Evolutionary conservation across 35 echinoderm and acorn worm species (phyloP), one percentile per base, ranked within the genome.

Genomic region (Apostichopus japonicus): DNA sequence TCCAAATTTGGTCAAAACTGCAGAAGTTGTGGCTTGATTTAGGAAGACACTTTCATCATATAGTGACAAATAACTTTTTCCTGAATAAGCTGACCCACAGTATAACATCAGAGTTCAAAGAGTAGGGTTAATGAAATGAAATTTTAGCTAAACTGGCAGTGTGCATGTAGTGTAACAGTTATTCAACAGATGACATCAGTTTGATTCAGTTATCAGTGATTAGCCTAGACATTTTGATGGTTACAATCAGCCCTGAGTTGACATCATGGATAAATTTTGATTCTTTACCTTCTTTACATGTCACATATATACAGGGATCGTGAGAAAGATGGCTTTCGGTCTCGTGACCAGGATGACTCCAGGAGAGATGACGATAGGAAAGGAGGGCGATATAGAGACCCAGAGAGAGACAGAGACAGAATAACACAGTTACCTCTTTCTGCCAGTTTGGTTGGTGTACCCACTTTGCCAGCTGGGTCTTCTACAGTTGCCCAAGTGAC

Each of bases 331-430:
- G 62, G 86, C 25, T 67, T 24, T n/a, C 78, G 76, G 73, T 79
- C 86, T 19, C 86, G 86, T 53, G 86, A 89, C 4, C 53, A 15
- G 9, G 86, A 89, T 89, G 86, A 89, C 63, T 27, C 86, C 6
- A 62, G 53, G 56, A 80, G 84, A 72, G 96, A 97, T 44, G 84
- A 92, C 79, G 92, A 95, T 75, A 75, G 92, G 23, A 94, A 97
- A 51, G 77, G 25, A n/a, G 90, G 90, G 16, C 87, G 92, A 13
- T 65, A 87, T 55, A 88, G 96, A 53, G 96, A 97, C 23, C 77
- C 92, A 76, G 94, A 96, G 19, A 71, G 79, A 21, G 94, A 98
- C 89, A 87, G 96, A 51, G 92, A 93, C 53, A 24, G 93, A 75
- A 58, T 81, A 10, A 25, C 33, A 27, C n/a, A 77, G 24, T 17